These are phyloP conservation scores for Machimus atricapillus DNA, from an alignment of 2,888 invertebrate species.

Conservation along the genomic window DNA sequence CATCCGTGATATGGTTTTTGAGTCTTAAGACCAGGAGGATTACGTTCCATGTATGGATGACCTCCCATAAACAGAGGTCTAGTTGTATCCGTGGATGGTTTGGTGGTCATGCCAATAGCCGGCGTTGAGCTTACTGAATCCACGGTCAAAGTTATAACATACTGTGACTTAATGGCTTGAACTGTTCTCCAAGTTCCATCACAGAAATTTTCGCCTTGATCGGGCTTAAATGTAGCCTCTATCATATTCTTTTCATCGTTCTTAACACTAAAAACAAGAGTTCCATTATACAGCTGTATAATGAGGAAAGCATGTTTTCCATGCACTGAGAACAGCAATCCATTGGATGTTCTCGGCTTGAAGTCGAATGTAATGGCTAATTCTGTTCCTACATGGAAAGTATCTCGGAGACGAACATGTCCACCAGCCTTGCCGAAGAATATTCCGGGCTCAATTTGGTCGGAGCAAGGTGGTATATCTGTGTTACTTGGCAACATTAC, in stretches of 20 bases:
- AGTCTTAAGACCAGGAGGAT: slow-evolving; percentile 71
- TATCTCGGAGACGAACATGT: slow-evolving; percentile 70
- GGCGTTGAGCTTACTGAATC: slow-evolving; percentile 80
- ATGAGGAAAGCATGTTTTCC: slow-evolving; percentile 82
- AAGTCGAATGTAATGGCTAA: slow-evolving; percentile 85
- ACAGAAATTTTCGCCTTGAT: slow-evolving; percentile 77
- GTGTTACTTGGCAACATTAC: slow-evolving; percentile 69
- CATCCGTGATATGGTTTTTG: slow-evolving; percentile 80
- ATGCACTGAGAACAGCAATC: slow-evolving; percentile 85
- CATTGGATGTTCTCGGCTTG: slow-evolving; percentile 83
- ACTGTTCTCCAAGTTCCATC: slow-evolving; percentile 95
- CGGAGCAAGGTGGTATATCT: slow-evolving; percentile 80
- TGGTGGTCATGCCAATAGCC: slow-evolving; percentile 71
- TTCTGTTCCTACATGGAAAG: slow-evolving; percentile 79
- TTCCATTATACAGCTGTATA: slow-evolving; percentile 86
- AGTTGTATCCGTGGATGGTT: slow-evolving; percentile 77
- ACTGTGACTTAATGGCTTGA: slow-evolving; percentile 85
- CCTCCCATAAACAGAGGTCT: slow-evolving; percentile 92
- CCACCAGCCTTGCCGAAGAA: slow-evolving; percentile 85
- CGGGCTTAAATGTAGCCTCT: slow-evolving; percentile 71
- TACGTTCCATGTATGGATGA: slow-evolving; percentile 68
- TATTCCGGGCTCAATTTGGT: slow-evolving; percentile 78
- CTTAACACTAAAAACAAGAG: slow-evolving; percentile 80
- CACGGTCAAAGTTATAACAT: slow-evolving; percentile 85
- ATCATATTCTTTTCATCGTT: slow-evolving; percentile 81